Base-by-base conservation (phyloP, 2,113 vertebrate species). In the Tychaedon coryphoeus region DNA sequence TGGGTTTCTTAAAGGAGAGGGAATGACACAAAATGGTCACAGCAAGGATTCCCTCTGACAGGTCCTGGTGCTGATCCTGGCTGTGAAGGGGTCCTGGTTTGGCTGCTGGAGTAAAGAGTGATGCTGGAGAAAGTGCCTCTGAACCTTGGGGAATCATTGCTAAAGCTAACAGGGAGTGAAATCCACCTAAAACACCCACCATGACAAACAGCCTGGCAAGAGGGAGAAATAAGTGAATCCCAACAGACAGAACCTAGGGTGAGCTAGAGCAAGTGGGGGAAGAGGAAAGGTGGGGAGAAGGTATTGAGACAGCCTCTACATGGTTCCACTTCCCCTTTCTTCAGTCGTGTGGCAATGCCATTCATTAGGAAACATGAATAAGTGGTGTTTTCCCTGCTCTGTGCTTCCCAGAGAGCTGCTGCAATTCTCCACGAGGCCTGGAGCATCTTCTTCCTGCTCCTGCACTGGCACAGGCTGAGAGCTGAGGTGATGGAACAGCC, bases 381-480 rank as follows among this genome's bases (percentile, higher is more conserved):
- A 9, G 61, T 26, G 38, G 29, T 3, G 3, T 73, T 93, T 93
- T 79, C 83, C 67, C 29, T n/a, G 14, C 65, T 40, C 26, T 2
- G 1, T 0, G 2, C 64, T 78, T 88, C 64, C 65, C 5, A 5
- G 79, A 5, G 79, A 88, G 43, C 34, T 14, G 2, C 4, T 56
- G 80, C 73, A 48, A 7, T 7, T 61, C 90, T 70, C 54, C 3
- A 2, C 1, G 5, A 74, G 67, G 14, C 54, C 33, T 94, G 72
- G 33, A 3, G 14, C 5, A 2, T 8, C 61, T 72, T 89, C 67
- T 66, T 29, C 43, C 34, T 2, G 3, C 40, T 69, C 77, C 48
- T 3, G 1, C 74, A n/a, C 9, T 40, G 6, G 1, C 4, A 4
- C 6, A 4, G 7, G 8, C 29, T 0, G 1, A 64, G 85, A 47